A percentile compares a stretch with the other conserved stretches of the same genome.
Evolutionary conservation across 1,140 invertebrate genomes (phyloP).

Genomic region (Drosophila quadrilineata): DNA sequence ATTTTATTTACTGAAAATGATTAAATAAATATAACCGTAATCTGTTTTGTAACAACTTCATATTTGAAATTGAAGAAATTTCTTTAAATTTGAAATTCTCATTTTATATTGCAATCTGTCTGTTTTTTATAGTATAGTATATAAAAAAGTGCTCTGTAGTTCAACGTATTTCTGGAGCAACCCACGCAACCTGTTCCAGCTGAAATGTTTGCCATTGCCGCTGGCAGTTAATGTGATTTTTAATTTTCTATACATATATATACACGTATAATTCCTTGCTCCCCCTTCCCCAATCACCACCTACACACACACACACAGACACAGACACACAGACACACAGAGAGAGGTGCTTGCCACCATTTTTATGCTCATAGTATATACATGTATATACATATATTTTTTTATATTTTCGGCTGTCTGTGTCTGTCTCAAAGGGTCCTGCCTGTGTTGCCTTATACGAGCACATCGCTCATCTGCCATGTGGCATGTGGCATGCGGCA

Average conservation of each 20-base stretch:
- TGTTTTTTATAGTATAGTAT: no score
- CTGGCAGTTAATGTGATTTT: constrained; percentile 56
- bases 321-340: background rate
- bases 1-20: no score
- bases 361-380: no score
- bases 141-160: background rate
- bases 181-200: constrained; percentile 5
- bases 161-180: background rate
- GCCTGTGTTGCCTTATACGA: constrained; percentile 19
- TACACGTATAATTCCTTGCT: constrained; percentile 25
- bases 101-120: background rate
- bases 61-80: no score
- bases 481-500: constrained; percentile 40
- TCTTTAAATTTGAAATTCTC: no score
- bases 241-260: constrained; percentile 64
- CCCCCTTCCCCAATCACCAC: no score
- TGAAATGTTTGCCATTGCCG: constrained; percentile 6
- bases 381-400: no score
- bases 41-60: no score
- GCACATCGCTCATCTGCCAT: constrained; percentile 59
- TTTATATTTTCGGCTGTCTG: constrained; percentile 1
- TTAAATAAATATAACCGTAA: no score
- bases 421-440: constrained; percentile 24
- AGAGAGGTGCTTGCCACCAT: constrained; percentile 1
- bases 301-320: constrained; percentile 1